These are phyloP conservation scores for Chironomus tepperi DNA, from an alignment of 1,140 invertebrate genomes.

Conservation along the genomic window DNA sequence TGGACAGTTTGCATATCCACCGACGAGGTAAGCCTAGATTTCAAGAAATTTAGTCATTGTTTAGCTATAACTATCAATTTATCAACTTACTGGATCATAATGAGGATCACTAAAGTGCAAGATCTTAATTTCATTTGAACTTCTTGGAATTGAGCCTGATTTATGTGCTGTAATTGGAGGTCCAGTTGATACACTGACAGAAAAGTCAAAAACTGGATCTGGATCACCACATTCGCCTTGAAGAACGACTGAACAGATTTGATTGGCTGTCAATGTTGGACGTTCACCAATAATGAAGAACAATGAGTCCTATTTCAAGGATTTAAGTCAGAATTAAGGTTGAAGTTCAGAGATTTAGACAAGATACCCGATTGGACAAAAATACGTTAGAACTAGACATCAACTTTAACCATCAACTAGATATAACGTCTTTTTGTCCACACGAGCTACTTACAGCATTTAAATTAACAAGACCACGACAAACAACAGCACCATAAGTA, in stretches of 20 bases:
- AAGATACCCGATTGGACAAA: too few relatives aligned
- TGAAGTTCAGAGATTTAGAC: too few relatives aligned
- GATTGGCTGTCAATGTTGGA: not conserved
- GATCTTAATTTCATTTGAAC: slow-evolving; percentile 42
- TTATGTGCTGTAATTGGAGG: slow-evolving; percentile 12
- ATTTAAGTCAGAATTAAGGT: not conserved
- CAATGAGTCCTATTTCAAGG: not conserved
- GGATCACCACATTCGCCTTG: slow-evolving; percentile 23
- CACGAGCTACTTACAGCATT: slow-evolving; percentile 8
- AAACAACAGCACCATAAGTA: not conserved
- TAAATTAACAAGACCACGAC: not conserved
- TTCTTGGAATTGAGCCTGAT: slow-evolving; percentile 11
- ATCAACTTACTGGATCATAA: slow-evolving; percentile 55
- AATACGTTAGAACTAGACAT: too few relatives aligned
- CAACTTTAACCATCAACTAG: too few relatives aligned
- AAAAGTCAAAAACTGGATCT: not conserved
- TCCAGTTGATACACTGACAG: not conserved
- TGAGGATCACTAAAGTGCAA: slow-evolving; percentile 75
- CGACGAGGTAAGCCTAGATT: slow-evolving; percentile 46
- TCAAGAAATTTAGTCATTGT: too few relatives aligned
- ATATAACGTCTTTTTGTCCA: too few relatives aligned
- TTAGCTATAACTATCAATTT: too few relatives aligned
- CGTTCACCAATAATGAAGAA: not conserved
- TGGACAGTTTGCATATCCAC: slow-evolving; percentile 57
- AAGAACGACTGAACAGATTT: slow-evolving; percentile 19